Base-by-base conservation (phyloP, 2,113 vertebrate species). In the Pachypanchax playfairii region DNA sequence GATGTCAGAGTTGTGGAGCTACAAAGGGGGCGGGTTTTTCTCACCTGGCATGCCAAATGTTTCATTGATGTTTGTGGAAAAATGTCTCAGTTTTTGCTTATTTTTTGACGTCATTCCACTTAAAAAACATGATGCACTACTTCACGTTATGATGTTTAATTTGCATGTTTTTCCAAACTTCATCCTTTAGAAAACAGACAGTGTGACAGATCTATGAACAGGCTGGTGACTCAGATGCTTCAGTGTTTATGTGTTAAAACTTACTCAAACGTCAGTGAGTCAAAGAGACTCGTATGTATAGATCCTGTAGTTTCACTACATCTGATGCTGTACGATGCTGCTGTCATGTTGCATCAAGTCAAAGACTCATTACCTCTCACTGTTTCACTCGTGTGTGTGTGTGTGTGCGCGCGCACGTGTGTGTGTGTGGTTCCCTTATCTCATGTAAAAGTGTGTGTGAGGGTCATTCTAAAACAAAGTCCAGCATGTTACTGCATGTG, bases 341-440 rank as follows among this genome's bases (percentile, higher is more conserved):
- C 74, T 71, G 79, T 74, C 65, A 1, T 13, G 6, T 71, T 57
- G 0, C 66, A 80, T 80, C 48, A 0, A 13, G 6, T 85, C 76
- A 69, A 4, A 14, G 2, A 3, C 15, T 51, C 26, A 4, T 6
- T 28, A 4, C n/a, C 9, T 39, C 58, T 47, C 13, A 63, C 48
- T 64, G 62, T 68, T 64, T 54, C 46, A 47, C 29, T 65, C 2
- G 28, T 4, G 22, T 20, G 69, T 38, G 24, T 48, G 53, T 68
- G 51, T 15, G 33, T 12, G 33, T 35, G 33, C 13, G 33, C 13
- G 33, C 13, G 33, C 13, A 3, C 6, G 28, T 4, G 22, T 17
- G 69, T 31, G 24, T 48, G 53, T 72, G 51, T 22, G 5, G 52
- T 39, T 49, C 8, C 48, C 49, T 72, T 33, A 41, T 22, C 14